phyloP scores from a whole-genome alignment of 2,113 vertebrate species.

The Misgurnus anguillicaudatus region DNA sequence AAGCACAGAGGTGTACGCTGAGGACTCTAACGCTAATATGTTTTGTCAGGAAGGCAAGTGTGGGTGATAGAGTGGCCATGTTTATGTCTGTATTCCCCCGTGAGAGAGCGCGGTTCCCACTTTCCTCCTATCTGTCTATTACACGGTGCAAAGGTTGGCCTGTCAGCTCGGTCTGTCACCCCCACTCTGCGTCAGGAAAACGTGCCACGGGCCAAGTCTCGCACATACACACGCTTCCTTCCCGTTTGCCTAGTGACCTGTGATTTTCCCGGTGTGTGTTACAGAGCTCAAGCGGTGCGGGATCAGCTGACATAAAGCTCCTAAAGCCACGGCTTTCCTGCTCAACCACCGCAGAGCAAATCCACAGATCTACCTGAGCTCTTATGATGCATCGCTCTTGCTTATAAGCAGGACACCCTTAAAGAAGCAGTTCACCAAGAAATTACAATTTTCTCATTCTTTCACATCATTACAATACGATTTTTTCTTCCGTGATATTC shows the following conservation, averaged over 20 bases:
- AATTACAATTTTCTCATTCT: background rate
- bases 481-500: background rate
- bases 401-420: background rate
- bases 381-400: slow-evolving; percentile 9
- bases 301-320: slow-evolving; percentile 46
- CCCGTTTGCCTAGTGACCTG: slow-evolving; percentile 25
- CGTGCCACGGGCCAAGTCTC: slow-evolving; percentile 6
- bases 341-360: slow-evolving; percentile 28
- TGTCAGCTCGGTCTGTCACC: slow-evolving; percentile 52
- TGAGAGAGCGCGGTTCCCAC: slow-evolving; percentile 35
- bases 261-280: slow-evolving; percentile 16
- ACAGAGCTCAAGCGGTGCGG: slow-evolving; percentile 25
- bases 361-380: slow-evolving; percentile 32
- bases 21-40: slow-evolving; percentile 50
- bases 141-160: slow-evolving; percentile 43
- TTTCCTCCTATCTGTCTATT: slow-evolving; percentile 37
- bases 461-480: background rate
- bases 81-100: slow-evolving; percentile 40
- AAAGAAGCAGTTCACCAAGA: background rate
- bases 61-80: slow-evolving; percentile 45
- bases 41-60: slow-evolving; percentile 44
- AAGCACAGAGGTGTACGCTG: slow-evolving; percentile 29
- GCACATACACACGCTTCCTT: background rate
- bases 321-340: slow-evolving; percentile 49
- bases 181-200: slow-evolving; percentile 43